Evolutionary conservation across 2,797 vertebrate genomes (phyloP).

Genomic region (Phalloptychus januarius): DNA sequence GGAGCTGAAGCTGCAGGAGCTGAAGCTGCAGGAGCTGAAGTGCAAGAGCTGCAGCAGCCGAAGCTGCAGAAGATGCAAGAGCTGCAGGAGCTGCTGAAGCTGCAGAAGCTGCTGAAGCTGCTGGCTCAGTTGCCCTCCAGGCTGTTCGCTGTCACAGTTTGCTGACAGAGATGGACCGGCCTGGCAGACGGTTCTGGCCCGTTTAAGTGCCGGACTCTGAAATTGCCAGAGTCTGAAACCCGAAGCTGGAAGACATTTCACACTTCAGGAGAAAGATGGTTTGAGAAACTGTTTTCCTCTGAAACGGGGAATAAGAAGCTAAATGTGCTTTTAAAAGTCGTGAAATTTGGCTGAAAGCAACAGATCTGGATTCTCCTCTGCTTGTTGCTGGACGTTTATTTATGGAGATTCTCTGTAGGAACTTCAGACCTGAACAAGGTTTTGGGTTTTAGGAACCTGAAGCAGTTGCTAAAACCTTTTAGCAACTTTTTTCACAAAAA

Average conservation of each 20-base stretch:
- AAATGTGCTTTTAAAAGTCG: neutral
- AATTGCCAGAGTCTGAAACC: conserved; percentile 31
- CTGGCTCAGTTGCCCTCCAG: conserved; percentile 59
- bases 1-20: conserved; percentile 56
- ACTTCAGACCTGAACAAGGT: no score
- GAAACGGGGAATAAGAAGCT: neutral
- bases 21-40: no score
- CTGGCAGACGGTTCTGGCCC: conserved; percentile 60
- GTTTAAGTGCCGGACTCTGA: conserved; percentile 51
- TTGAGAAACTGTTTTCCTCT: neutral
- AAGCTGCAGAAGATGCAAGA: no score
- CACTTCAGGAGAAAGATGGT: neutral
- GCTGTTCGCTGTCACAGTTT: conserved; percentile 59
- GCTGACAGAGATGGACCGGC: conserved; percentile 60
- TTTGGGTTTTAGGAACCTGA: no score
- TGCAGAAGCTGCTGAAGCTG: no score
- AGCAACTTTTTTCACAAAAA: no score
- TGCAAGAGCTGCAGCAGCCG: no score
- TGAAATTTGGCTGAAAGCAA: neutral
- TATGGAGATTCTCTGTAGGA: no score
- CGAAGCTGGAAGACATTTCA: neutral
- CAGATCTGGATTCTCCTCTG: no score
- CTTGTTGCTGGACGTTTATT: no score
- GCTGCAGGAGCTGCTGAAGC: no score
- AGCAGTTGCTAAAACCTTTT: no score